A percentile compares a stretch with the other conserved stretches of the same genome.
phyloP scores from a whole-genome alignment of 2,888 invertebrate genomes.

The Seladonia tumulorum region DNA sequence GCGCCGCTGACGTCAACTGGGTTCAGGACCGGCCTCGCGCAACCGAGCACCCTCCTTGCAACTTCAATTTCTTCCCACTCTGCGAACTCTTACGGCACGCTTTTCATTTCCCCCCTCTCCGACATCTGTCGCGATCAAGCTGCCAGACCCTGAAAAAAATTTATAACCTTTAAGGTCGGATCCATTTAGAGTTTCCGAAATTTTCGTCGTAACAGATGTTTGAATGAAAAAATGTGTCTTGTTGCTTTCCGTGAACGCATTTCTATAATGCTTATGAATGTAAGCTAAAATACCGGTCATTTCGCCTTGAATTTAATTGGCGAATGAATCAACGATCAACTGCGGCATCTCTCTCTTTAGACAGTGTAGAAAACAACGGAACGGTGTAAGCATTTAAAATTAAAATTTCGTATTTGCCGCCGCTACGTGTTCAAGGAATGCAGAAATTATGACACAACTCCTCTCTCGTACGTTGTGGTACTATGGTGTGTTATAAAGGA shows the following conservation, averaged over 20 bases:
- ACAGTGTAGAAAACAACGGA: background rate
- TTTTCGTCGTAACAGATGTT: too few species aligned
- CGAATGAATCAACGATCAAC: background rate
- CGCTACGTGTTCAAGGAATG: background rate
- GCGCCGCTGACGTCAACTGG: constrained; percentile 84
- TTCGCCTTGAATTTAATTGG: too few species aligned
- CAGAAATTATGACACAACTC: background rate
- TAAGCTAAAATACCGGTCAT: background rate
- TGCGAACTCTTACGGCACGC: background rate
- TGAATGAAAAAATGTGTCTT: background rate
- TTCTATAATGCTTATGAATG: background rate
- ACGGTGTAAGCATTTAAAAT: background rate
- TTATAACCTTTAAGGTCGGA: background rate
- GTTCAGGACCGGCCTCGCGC: constrained; percentile 49
- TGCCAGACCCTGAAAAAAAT: background rate
- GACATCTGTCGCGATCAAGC: background rate
- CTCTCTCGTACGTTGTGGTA: background rate
- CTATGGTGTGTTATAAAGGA: background rate
- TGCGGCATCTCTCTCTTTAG: background rate
- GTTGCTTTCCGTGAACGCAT: background rate
- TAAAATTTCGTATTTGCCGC: background rate
- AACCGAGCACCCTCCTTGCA: constrained; percentile 22
- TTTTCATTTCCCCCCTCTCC: background rate
- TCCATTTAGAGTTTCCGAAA: too few species aligned
- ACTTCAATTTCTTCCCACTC: background rate